Evolutionary conservation across 2,888 invertebrate genomes (phyloP).

Genomic region (Scaeva pyrastri): DNA sequence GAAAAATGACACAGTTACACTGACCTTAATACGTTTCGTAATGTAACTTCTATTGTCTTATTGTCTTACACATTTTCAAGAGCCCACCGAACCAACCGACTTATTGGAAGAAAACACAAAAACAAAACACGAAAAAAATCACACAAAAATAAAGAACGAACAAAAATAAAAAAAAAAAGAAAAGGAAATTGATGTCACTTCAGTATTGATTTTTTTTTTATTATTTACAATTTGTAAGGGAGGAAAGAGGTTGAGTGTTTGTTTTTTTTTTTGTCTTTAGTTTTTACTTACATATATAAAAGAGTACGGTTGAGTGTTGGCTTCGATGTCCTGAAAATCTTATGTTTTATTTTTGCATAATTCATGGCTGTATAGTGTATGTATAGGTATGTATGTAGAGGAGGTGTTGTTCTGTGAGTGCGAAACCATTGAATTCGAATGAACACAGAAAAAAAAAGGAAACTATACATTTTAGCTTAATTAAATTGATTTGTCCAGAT

Average conservation of each 20-base stretch:
- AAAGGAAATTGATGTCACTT: constrained; percentile 37
- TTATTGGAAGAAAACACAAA: constrained; percentile 29
- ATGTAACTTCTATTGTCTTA: constrained; percentile 36
- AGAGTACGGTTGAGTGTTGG: not conserved
- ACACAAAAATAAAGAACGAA: too few species aligned
- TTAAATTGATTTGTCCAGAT: not conserved
- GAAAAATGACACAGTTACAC: constrained; percentile 50
- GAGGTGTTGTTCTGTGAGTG: not conserved
- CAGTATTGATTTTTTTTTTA: constrained; percentile 33
- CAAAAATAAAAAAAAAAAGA: constrained; percentile 2
- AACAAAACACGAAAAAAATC: too few species aligned
- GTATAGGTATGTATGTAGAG: too few species aligned
- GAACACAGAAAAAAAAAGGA: not conserved
- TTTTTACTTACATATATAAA: too few species aligned
- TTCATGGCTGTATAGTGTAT: not conserved
- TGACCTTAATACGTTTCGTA: constrained; percentile 67
- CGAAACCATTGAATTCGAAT: constrained; percentile 1
- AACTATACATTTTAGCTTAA: not conserved
- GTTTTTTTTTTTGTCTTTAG: not conserved
- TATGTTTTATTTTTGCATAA: constrained; percentile 9
- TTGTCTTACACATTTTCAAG: constrained; percentile 39
- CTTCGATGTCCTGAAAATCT: constrained; percentile 7
- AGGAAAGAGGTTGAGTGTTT: constrained; percentile 10
- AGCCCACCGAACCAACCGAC: constrained; percentile 26
- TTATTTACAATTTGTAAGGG: constrained; percentile 32